phyloP scores from a whole-genome alignment of 2,797 vertebrate genomes.

The Paedocypris micromegethes region DNA sequence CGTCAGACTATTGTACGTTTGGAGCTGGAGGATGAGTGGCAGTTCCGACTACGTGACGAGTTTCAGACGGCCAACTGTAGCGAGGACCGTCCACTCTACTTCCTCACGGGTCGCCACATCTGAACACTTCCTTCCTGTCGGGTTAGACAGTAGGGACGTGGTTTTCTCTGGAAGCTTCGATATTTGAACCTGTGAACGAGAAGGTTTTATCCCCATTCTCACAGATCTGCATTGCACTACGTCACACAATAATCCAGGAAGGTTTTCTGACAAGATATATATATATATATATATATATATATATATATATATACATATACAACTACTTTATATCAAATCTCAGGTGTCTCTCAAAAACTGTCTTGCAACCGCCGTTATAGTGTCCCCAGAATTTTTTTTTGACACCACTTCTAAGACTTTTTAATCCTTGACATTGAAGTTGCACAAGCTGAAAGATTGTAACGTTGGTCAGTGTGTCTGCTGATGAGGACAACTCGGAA shows the following conservation, averaged over 20 bases:
- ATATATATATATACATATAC: slow-evolving; percentile 68
- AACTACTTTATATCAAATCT: no score
- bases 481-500: no score
- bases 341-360: no score
- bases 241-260: no score
- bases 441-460: background rate
- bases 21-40: slow-evolving; percentile 97
- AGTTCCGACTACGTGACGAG: slow-evolving; percentile 94
- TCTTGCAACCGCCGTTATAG: no score
- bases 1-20: slow-evolving; percentile 92
- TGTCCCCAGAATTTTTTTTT: background rate
- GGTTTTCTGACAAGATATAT: slow-evolving; percentile 33
- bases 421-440: slow-evolving; percentile 23
- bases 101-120: slow-evolving; percentile 91
- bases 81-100: slow-evolving; percentile 91
- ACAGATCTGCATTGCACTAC: no score
- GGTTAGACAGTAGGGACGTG: background rate
- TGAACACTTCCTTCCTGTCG: slow-evolving; percentile 53
- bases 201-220: no score
- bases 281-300: slow-evolving; percentile 56
- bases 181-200: no score
- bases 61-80: slow-evolving; percentile 97
- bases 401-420: slow-evolving; percentile 54
- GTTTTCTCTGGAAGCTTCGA: background rate
- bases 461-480: background rate